Evolutionary conservation across 2,113 vertebrate genomes (phyloP).

Genomic region (Takifugu bimaculatus): DNA sequence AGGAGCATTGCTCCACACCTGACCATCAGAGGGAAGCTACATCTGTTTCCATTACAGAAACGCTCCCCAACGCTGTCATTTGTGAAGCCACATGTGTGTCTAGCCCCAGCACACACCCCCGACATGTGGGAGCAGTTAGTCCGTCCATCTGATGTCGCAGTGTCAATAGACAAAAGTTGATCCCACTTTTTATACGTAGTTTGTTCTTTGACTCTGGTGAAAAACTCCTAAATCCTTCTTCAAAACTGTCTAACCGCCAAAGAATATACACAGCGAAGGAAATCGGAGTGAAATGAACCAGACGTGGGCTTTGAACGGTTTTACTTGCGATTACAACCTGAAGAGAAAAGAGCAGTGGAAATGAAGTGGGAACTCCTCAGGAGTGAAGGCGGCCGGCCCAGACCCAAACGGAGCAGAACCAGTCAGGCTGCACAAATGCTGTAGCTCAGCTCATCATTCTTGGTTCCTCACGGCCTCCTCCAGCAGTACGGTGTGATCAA

Average conservation of each 20-base stretch:
- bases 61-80: slow-evolving; percentile 44
- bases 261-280: slow-evolving; percentile 5
- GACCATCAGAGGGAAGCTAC: slow-evolving; percentile 37
- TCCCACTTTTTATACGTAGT: slow-evolving; percentile 6
- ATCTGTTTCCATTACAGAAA: slow-evolving; percentile 50
- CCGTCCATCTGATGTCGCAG: slow-evolving; percentile 29
- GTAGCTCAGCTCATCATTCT: slow-evolving; percentile 39
- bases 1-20: slow-evolving; percentile 39
- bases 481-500: slow-evolving; percentile 46
- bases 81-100: slow-evolving; percentile 23
- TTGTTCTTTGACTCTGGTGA: neutral
- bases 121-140: slow-evolving; percentile 53
- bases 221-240: slow-evolving; percentile 3
- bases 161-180: slow-evolving; percentile 35
- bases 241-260: neutral
- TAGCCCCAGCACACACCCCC: slow-evolving; percentile 38
- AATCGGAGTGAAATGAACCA: slow-evolving; percentile 31
- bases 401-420: slow-evolving; percentile 59
- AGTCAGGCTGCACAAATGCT: slow-evolving; percentile 61
- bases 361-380: slow-evolving; percentile 52
- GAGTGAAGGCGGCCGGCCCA: slow-evolving; percentile 57
- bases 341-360: slow-evolving; percentile 36
- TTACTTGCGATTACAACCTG: slow-evolving; percentile 45
- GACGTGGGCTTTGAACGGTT: slow-evolving; percentile 10
- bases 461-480: slow-evolving; percentile 39